These are phyloP conservation scores for Saguinus oedipus DNA, from an alignment of 2,797 vertebrate genomes.

Conservation along the genomic window DNA sequence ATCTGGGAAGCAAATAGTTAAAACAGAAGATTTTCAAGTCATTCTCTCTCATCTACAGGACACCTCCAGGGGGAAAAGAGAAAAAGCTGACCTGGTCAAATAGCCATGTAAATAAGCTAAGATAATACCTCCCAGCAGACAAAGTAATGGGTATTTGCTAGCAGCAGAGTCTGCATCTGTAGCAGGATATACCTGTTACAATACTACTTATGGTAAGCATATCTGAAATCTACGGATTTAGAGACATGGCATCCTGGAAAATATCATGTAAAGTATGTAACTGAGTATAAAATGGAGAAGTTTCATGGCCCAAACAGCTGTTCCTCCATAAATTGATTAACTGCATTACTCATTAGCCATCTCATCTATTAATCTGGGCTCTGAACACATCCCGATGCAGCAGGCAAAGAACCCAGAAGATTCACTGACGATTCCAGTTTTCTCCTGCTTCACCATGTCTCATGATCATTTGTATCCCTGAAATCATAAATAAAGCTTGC, in stretches of 20 bases:
- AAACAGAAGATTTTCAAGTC: background rate
- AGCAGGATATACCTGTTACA: background rate
- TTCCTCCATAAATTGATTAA: background rate
- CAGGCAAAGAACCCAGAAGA: background rate
- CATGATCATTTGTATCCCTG: background rate
- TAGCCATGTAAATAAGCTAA: background rate
- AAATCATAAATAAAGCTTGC: conserved; percentile 3
- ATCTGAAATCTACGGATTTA: background rate
- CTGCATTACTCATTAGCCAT: background rate
- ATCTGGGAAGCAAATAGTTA: background rate
- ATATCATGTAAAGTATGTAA: background rate
- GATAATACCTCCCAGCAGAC: background rate
- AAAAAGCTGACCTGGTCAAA: background rate
- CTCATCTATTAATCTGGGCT: background rate
- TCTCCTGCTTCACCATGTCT: background rate
- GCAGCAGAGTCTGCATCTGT: background rate
- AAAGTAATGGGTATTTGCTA: background rate
- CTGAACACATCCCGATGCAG: background rate
- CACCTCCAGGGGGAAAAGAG: background rate
- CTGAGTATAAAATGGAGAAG: background rate
- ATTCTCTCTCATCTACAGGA: background rate
- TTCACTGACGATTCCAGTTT: background rate
- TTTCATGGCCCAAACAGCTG: background rate
- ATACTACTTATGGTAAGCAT: background rate
- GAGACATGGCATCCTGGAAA: background rate